Evolutionary conservation across 2,888 invertebrate genomes (phyloP).

Genomic region (Aporophyla nigra): DNA sequence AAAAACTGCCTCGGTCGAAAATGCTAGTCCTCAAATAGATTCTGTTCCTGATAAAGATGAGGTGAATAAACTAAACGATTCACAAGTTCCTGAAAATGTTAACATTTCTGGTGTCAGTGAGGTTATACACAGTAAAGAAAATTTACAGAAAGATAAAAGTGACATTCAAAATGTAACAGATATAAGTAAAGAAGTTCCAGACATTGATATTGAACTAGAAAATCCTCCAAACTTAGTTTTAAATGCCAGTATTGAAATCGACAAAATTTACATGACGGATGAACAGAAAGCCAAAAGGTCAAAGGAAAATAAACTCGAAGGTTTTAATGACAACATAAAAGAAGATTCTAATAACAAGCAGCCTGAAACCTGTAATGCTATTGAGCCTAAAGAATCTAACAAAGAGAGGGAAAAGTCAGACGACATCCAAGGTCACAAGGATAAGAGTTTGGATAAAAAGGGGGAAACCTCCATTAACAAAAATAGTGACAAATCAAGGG

Average conservation of each 20-base stretch:
- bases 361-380: conserved; percentile 4
- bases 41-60: neutral
- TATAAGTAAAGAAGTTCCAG: neutral
- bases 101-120: neutral
- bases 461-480: conserved; percentile 5
- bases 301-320: neutral
- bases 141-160: neutral
- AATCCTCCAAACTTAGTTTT: neutral
- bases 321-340: neutral
- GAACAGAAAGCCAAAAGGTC: neutral
- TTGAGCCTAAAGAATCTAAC: neutral
- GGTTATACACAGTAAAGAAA: conserved; percentile 20
- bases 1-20: conserved; percentile 1
- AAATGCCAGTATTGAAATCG: neutral
- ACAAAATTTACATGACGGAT: conserved; percentile 1
- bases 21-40: neutral
- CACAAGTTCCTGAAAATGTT: conserved; percentile 11
- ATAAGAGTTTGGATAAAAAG: conserved; percentile 1
- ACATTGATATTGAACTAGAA: neutral
- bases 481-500: conserved; percentile 29
- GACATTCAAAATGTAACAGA: neutral
- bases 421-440: neutral
- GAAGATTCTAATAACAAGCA: conserved; percentile 6
- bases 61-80: neutral
- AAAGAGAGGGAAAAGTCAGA: conserved; percentile 1